Evolutionary conservation across 2,113 vertebrate genomes (phyloP).

Genomic region (Mirza zaza): DNA sequence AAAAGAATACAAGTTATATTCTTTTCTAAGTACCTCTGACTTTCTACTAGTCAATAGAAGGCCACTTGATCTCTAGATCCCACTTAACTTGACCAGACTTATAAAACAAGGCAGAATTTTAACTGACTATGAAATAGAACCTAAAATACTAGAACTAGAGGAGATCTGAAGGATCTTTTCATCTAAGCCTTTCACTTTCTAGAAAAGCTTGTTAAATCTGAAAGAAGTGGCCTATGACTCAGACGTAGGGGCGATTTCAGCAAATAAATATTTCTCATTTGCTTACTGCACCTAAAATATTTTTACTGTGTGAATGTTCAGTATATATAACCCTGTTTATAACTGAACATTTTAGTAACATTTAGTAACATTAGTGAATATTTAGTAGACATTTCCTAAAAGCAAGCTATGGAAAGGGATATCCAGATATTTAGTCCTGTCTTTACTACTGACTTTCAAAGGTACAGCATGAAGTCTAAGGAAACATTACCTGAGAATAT

Average conservation of each 20-base stretch:
- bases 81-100: background rate
- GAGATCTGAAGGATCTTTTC: background rate
- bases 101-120: background rate
- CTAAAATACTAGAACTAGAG: background rate
- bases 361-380: background rate
- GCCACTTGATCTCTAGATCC: background rate
- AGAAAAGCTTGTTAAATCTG: background rate
- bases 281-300: background rate
- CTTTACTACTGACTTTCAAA: slow-evolving; percentile 33
- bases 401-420: background rate
- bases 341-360: background rate
- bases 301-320: slow-evolving; percentile 14
- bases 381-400: background rate
- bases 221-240: background rate
- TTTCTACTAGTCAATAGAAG: slow-evolving; percentile 10
- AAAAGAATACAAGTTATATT: background rate
- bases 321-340: background rate
- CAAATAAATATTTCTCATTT: background rate
- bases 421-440: background rate
- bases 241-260: background rate
- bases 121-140: background rate
- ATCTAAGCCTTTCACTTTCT: background rate
- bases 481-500: slow-evolving; percentile 93
- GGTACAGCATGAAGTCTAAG: background rate
- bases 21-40: background rate